Base-by-base conservation (phyloP, 53 echinoderm and acorn worm species). In the Paracentrotus lividus region DNA sequence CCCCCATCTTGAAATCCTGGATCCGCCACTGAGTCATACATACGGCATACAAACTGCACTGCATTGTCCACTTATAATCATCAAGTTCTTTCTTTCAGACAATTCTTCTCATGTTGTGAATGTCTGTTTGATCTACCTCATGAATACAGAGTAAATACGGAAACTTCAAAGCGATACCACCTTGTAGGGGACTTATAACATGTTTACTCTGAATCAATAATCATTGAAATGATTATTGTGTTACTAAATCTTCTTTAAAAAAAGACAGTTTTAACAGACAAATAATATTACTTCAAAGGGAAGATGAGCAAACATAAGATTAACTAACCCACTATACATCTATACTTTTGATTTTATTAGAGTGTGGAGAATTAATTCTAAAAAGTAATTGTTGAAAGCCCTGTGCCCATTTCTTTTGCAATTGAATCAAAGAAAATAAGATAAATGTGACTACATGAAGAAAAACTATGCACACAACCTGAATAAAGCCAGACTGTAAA, bases 251-350 rank as follows among this genome's bases (percentile, higher is more conserved):
- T 72, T 38, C 38, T n/a, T n/a, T n/a, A n/a, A n/a, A n/a, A n/a
- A n/a, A n/a, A n/a, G 72, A 72, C 38, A 4, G 72, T 81, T 81
- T 81, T 81, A 81, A 26, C 81, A 81, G 47, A n/a, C 81, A 81
- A 81, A 81, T 47, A 81, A 43, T 14, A 81, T 45, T 2, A 45
- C 24, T 8, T 47, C 26, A 81, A 81, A 81, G 43, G n/a, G n/a
- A n/a, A n/a, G 26, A 23, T 45, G 81, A 10, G 12, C 45, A 24
- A 47, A 47, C 45, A 81, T 45, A 45, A 6, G 45, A 45, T n/a
- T 81, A 44, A 24, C 8, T 15, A 47, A 47, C 81, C 47, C 47
- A 78, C 42, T 44, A n/a, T n/a, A 81, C 13, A 81, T 81, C 26
- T 81, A 47, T 47, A n/a, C 8, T 81, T 23, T 42, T 6, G 24